phyloP scores from a whole-genome alignment of 2,797 vertebrate species.

The Scomberomorus guttatus region DNA sequence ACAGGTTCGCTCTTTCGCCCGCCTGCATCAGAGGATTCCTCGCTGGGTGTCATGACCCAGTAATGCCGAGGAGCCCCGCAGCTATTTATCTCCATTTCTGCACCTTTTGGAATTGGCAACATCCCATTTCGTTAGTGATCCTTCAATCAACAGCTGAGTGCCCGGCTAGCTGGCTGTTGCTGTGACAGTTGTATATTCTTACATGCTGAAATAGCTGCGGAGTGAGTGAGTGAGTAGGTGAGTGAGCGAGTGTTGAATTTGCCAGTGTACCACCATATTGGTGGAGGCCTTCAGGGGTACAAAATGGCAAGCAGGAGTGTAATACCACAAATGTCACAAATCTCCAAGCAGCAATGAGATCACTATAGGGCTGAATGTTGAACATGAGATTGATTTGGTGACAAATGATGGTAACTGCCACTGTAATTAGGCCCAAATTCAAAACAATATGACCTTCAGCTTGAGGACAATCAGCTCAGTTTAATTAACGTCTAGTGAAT shows the following conservation, averaged over 20 bases:
- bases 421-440: neutral
- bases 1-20: conserved; percentile 1
- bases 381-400: conserved; percentile 6
- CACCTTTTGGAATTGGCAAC: conserved; percentile 69
- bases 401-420: neutral
- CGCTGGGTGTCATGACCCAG: conserved; percentile 24
- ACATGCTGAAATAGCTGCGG: conserved; percentile 58
- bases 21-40: conserved; percentile 22
- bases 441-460: neutral
- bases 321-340: conserved; percentile 33
- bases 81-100: conserved; percentile 70
- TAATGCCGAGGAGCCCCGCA: conserved; percentile 47
- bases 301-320: conserved; percentile 25
- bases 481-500: neutral
- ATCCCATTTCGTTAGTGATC: conserved; percentile 54
- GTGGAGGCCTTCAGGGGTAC: conserved; percentile 24
- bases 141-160: conserved; percentile 70
- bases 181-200: conserved; percentile 68
- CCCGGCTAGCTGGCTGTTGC: conserved; percentile 33
- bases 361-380: neutral
- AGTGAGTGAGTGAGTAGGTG: conserved; percentile 48
- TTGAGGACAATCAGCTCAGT: neutral
- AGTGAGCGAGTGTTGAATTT: conserved; percentile 69
- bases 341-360: conserved; percentile 5
- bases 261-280: conserved; percentile 53